phyloP scores from a whole-genome alignment of 2,113 vertebrate species.

The Dendropsophus ebraccatus region DNA sequence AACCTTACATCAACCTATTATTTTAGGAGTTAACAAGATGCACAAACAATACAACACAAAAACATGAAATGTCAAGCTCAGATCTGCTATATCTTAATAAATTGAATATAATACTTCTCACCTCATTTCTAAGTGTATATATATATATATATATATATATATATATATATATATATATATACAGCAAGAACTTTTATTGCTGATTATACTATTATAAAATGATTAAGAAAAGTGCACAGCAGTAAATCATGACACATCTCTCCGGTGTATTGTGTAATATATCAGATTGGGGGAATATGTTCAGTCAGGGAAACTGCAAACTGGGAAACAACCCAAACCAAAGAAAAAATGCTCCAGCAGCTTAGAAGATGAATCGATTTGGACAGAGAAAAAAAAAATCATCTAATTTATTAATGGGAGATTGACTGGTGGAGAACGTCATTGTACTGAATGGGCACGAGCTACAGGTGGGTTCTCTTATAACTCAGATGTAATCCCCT shows the following conservation, averaged over 20 bases:
- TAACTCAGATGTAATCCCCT: neutral
- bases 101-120: too few relatives aligned
- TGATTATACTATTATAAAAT: neutral
- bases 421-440: neutral
- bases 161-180: too few relatives aligned
- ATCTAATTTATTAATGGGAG: slow-evolving; percentile 4
- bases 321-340: slow-evolving; percentile 22
- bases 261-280: slow-evolving; percentile 13
- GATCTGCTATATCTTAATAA: neutral
- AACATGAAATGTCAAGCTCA: neutral
- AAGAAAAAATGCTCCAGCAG: neutral
- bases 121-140: too few relatives aligned
- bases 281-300: slow-evolving; percentile 22
- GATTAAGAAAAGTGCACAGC: neutral
- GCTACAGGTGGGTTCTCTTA: neutral
- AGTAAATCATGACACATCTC: slow-evolving; percentile 28
- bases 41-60: neutral
- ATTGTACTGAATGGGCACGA: slow-evolving; percentile 10
- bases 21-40: too few relatives aligned
- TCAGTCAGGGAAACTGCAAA: slow-evolving; percentile 32
- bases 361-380: slow-evolving; percentile 26
- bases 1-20: too few relatives aligned
- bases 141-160: too few relatives aligned
- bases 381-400: slow-evolving; percentile 2
- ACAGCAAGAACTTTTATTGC: neutral